These are phyloP conservation scores for Cercopithecus mona DNA, from an alignment of 2,113 vertebrate species.

Conservation along the genomic window DNA sequence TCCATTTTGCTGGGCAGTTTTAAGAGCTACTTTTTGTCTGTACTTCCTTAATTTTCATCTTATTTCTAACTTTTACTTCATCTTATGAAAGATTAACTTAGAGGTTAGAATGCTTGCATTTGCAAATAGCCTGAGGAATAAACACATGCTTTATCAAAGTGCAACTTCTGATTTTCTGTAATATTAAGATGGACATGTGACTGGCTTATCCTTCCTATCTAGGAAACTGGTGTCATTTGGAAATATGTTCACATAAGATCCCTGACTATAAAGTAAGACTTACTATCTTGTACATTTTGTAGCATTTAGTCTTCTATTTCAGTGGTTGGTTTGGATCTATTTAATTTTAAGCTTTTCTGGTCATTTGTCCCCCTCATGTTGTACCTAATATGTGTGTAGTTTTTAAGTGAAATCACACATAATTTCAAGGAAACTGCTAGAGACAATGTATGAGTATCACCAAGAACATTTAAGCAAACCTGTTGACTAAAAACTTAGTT, in stretches of 20 bases:
- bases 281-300: background rate
- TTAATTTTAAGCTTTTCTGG: background rate
- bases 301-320: constrained; percentile 19
- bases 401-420: constrained; percentile 34
- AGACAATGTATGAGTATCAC: background rate
- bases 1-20: background rate
- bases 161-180: background rate
- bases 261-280: background rate
- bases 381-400: constrained; percentile 7
- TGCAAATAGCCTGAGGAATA: background rate
- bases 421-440: constrained; percentile 2
- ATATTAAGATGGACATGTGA: background rate
- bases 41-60: background rate
- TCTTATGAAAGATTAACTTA: background rate
- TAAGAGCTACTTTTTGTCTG: background rate
- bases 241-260: constrained; percentile 39
- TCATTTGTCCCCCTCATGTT: background rate
- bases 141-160: background rate
- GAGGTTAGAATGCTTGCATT: background rate
- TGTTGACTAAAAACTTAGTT: background rate
- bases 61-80: constrained; percentile 19
- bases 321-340: background rate
- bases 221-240: background rate
- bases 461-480: constrained; percentile 21
- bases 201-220: background rate